Conservation (phyloP, 2,113 vertebrate genomes). For the Scytalopus superciliaris region DNA sequence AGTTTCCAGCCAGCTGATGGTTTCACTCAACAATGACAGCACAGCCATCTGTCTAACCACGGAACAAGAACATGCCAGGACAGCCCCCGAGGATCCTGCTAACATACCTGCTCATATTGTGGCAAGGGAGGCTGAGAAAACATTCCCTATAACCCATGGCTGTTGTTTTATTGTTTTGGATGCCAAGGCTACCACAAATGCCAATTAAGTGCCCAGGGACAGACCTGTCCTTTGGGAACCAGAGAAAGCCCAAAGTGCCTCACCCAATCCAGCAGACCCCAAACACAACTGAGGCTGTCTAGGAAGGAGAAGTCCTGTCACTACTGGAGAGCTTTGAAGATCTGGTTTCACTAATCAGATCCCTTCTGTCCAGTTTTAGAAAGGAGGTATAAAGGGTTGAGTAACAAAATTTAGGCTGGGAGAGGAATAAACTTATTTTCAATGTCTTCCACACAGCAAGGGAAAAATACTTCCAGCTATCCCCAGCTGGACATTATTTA, state of each 20-base stretch:
- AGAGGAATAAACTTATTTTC: background rate
- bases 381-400: background rate
- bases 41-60: conserved; percentile 12
- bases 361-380: background rate
- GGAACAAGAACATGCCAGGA: conserved; percentile 35
- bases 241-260: background rate
- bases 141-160: background rate
- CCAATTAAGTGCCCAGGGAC: conserved; percentile 22
- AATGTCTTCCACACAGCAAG: background rate
- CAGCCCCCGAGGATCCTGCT: background rate
- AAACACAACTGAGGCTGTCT: background rate
- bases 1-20: background rate
- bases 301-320: background rate
- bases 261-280: background rate
- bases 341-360: background rate
- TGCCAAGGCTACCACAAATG: conserved; percentile 10
- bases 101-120: conserved; percentile 8
- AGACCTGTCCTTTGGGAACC: background rate
- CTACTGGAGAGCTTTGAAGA: background rate
- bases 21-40: background rate
- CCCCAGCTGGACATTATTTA: background rate
- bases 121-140: conserved; percentile 6
- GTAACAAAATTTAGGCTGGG: background rate
- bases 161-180: background rate
- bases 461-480: background rate